Base-by-base conservation (phyloP, 1,140 invertebrate species). In the Gonioctena quinquepunctata region DNA sequence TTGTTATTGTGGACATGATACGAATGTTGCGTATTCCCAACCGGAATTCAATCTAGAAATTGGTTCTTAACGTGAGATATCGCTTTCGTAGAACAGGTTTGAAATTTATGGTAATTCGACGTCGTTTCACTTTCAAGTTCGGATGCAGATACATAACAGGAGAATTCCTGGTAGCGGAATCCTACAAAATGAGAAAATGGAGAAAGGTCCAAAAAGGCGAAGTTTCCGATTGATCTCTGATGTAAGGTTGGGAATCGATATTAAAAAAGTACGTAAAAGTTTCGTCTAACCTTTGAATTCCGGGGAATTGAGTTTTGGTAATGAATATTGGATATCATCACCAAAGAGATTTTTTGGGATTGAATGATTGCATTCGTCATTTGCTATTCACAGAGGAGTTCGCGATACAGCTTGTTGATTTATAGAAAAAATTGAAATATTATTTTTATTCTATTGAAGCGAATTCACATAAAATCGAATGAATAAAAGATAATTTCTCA, bases 101-200 rank as follows among this genome's bases (percentile, higher is more conserved):
- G 21, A 42, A 61, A 61, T 61, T 61, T 61, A 61, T 61, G 59
- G 59, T 27, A 61, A 61, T 61, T 61, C 59, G 59, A 27, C 59
- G 18, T 27, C 59, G 59, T 61, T 28, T 61, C 16, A 61, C 52
- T 61, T 61, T 28, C 21, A 7, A 13, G 25, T 23, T 27, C 57
- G 57, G 25, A 60, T 23, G 13, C 25, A 28, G 6, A n/a, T 11
- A 61, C 28, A 28, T 33, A 61, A 61, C 59, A 61, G 26, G 59
- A 26, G 59, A 61, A 61, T 61, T 61, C 59, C 27, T 27, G 59
- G n/a, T 23, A n/a, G 59, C n/a, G 59, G 19, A 54, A 23, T 16
- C 23, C 25, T 18, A 42, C 16, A 28, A 61, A 28, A 61, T 27
- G 27, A 26, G 59, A 61, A 61, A 28, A n/a, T 23, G 27, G 28